Evolutionary conservation across 2,113 vertebrate species (phyloP).

Genomic region (Hippocampus guttulatus): DNA sequence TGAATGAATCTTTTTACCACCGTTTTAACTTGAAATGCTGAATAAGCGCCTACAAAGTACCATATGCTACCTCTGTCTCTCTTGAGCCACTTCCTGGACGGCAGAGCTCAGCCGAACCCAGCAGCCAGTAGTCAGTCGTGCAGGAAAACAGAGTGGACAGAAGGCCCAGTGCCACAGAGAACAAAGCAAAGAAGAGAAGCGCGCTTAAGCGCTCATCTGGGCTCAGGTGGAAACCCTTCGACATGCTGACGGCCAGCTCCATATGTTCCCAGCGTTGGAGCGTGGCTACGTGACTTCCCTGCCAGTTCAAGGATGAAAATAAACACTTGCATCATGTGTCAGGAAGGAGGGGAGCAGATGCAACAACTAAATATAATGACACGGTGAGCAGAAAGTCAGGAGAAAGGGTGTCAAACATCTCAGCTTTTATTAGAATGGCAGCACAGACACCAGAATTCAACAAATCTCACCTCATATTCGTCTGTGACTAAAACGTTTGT

Average conservation of each 20-base stretch:
- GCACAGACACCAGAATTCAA: conserved; percentile 74
- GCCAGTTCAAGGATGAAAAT: conserved; percentile 25
- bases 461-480: conserved; percentile 53
- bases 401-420: conserved; percentile 79
- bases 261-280: conserved; percentile 9
- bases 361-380: not conserved
- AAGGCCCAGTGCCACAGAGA: conserved; percentile 22
- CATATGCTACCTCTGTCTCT: not conserved
- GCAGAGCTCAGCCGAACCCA: conserved; percentile 35
- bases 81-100: not conserved
- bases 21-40: too few species aligned
- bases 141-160: conserved; percentile 39
- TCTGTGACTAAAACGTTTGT: conserved; percentile 33
- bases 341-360: conserved; percentile 6
- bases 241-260: conserved; percentile 20
- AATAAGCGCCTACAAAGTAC: not conserved
- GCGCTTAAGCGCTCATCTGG: not conserved
- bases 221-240: not conserved
- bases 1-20: too few species aligned
- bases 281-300: not conserved
- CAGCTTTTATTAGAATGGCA: conserved; percentile 93
- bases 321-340: conserved; percentile 23
- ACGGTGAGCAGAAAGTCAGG: conserved; percentile 1
- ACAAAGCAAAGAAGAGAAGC: conserved; percentile 44
- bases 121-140: conserved; percentile 56